These are phyloP conservation scores for Nemurella pictetii DNA, from an alignment of 2,888 invertebrate genomes.

Conservation along the genomic window DNA sequence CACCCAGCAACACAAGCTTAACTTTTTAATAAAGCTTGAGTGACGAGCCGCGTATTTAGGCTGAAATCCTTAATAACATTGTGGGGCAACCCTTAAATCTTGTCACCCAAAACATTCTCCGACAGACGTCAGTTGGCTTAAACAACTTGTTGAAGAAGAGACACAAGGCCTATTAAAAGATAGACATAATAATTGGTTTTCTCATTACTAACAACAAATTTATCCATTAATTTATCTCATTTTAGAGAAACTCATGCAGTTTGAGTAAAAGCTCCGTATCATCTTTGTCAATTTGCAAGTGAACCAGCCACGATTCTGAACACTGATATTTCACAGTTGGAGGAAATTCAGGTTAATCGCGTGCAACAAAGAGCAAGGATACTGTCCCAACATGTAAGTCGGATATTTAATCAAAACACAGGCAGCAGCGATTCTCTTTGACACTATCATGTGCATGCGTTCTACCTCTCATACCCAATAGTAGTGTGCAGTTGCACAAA, in stretches of 20 bases:
- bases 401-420: slow-evolving; percentile 37
- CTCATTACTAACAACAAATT: no score
- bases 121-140: no score
- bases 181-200: no score
- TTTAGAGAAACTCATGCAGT: no score
- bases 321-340: neutral
- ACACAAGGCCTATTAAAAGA: neutral
- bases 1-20: neutral
- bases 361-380: neutral
- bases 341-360: neutral
- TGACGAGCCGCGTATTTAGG: neutral
- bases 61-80: neutral
- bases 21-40: neutral
- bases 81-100: neutral
- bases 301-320: neutral
- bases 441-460: neutral
- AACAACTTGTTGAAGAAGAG: neutral
- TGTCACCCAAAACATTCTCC: neutral
- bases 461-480: neutral
- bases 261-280: neutral
- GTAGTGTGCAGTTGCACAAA: neutral
- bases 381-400: neutral
- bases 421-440: slow-evolving; percentile 22
- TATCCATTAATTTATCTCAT: no score
- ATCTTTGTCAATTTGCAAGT: neutral